Percentiles rank a stretch among this genome's conserved stretches.
phyloP scores from a whole-genome alignment of 2,797 vertebrate species.

The Nyctalus aviator region DNA sequence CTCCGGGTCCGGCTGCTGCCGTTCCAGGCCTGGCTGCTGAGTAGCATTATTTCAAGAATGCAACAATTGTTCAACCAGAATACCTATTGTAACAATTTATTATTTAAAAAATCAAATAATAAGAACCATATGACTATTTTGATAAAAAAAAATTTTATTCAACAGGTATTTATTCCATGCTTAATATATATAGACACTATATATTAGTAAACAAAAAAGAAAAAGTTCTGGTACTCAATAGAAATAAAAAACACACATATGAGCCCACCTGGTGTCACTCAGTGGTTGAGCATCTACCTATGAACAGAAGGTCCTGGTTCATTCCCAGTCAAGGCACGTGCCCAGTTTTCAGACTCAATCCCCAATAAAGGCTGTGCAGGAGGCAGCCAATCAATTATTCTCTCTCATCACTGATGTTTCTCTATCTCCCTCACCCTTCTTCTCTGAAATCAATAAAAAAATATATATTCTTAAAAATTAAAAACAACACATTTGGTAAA shows the following conservation, averaged over 20 bases:
- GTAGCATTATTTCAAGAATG: neutral
- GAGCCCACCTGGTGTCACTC: too few relatives aligned
- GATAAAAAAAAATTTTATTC: slow-evolving; percentile 19
- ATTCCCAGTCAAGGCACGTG: too few relatives aligned
- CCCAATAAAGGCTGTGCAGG: too few relatives aligned
- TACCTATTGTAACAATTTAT: neutral
- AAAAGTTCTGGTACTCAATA: neutral
- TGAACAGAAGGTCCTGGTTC: too few relatives aligned
- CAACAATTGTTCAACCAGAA: slow-evolving; percentile 17
- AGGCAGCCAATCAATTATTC: too few relatives aligned
- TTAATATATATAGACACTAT: neutral
- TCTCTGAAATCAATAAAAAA: too few relatives aligned
- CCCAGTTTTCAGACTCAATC: too few relatives aligned
- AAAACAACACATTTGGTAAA: neutral
- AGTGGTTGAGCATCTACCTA: too few relatives aligned
- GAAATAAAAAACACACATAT: slow-evolving; percentile 4
- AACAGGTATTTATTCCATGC: neutral
- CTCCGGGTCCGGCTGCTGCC: too few relatives aligned
- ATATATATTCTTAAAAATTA: too few relatives aligned
- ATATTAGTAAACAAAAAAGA: neutral
- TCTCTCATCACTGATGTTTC: too few relatives aligned
- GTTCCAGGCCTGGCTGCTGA: neutral
- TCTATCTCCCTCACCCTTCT: too few relatives aligned
- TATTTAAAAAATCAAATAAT: slow-evolving; percentile 7
- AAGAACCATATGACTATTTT: neutral